phyloP scores from a whole-genome alignment of 1,140 invertebrate genomes.

The Brachionus manjavacas region DNA sequence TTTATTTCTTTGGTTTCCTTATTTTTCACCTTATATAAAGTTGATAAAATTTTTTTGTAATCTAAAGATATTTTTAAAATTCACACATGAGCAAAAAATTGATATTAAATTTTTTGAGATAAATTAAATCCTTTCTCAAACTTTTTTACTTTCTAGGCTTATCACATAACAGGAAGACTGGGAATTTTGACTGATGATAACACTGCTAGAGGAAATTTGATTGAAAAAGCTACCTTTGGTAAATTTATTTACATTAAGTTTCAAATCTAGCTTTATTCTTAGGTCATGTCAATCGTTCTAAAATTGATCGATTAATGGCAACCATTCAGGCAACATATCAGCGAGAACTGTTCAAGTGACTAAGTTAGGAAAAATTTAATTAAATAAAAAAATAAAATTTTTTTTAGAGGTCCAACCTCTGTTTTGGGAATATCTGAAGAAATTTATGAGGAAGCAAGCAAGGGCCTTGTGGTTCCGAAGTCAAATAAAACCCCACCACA shows the following conservation, averaged over 20 bases:
- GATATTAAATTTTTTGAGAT: too few relatives aligned
- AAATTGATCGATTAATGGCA: constrained; percentile 26
- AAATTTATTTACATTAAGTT: background rate
- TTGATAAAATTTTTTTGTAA: too few relatives aligned
- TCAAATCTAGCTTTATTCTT: background rate
- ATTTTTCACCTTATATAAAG: too few relatives aligned
- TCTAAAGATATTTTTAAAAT: too few relatives aligned
- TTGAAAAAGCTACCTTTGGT: constrained; percentile 29
- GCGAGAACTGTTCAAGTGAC: constrained; percentile 34
- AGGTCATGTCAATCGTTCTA: constrained; percentile 31
- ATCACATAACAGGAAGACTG: constrained; percentile 13
- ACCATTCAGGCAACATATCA: constrained; percentile 24
- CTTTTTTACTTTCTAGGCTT: too few relatives aligned
- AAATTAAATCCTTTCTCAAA: too few relatives aligned
- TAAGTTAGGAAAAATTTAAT: background rate
- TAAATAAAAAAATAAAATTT: background rate
- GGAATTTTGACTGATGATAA: constrained; percentile 15
- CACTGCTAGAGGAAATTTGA: background rate
- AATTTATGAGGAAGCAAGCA: constrained; percentile 23
- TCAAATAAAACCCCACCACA: constrained; percentile 3
- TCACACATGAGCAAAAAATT: too few relatives aligned
- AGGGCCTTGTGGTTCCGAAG: constrained; percentile 1
- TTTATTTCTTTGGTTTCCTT: too few relatives aligned
- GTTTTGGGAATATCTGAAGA: background rate
- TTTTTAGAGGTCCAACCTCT: background rate